These are phyloP conservation scores for Macroramphosus scolopax DNA, from an alignment of 2,797 vertebrate genomes.

Conservation along the genomic window DNA sequence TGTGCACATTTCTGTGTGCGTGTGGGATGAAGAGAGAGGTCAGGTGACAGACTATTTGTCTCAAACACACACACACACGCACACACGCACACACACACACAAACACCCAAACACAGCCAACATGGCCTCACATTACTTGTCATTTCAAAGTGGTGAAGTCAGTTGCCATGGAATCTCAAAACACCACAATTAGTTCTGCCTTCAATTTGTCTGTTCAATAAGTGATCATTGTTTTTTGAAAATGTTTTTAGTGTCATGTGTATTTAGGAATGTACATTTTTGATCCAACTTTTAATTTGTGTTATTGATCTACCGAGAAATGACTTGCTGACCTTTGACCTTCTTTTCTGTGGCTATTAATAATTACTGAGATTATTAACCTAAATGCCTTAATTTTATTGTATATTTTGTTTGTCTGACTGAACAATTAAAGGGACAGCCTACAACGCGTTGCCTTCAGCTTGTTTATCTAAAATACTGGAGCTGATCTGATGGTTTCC, in stretches of 20 bases:
- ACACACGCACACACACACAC: constrained; percentile 38
- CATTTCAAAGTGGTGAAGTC: constrained; percentile 55
- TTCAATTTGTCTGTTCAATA: neutral
- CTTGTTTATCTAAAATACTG: neutral
- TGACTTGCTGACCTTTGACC: constrained; percentile 1
- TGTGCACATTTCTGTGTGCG: constrained; percentile 55
- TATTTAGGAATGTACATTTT: neutral
- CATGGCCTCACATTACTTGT: constrained; percentile 44
- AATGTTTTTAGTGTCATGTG: too few species aligned
- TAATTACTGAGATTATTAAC: too few species aligned
- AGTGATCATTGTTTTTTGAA: neutral
- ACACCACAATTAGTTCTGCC: constrained; percentile 20
- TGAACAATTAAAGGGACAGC: neutral
- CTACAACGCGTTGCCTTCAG: neutral
- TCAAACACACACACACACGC: constrained; percentile 26
- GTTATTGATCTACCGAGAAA: neutral
- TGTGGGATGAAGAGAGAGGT: constrained; percentile 59
- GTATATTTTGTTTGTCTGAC: neutral
- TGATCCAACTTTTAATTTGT: neutral
- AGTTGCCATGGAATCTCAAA: constrained; percentile 49
- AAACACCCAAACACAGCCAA: constrained; percentile 48
- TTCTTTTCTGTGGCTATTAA: too few species aligned
- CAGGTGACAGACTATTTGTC: constrained; percentile 73
- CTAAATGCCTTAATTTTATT: neutral
- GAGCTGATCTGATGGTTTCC: constrained; percentile 32